Evolutionary conservation across 2,888 invertebrate species (phyloP).

Genomic region (Agapostemon virescens): DNA sequence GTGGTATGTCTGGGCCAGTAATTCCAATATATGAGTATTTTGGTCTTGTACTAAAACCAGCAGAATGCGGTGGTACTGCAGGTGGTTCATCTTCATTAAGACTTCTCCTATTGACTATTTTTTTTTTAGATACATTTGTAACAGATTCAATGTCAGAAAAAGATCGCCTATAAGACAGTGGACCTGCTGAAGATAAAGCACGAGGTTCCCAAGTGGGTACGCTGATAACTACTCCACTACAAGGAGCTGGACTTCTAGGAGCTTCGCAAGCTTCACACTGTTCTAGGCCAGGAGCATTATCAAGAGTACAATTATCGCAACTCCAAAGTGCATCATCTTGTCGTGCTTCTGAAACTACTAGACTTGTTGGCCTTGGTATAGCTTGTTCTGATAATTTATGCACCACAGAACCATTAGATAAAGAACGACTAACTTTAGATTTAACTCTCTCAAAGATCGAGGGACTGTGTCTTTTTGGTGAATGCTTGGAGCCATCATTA

Average conservation of each 20-base stretch:
- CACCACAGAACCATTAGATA: slow-evolving; percentile 85
- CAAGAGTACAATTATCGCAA: slow-evolving; percentile 88
- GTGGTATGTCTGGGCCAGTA: slow-evolving; percentile 78
- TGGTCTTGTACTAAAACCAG: slow-evolving; percentile 76
- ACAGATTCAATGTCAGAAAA: slow-evolving; percentile 80
- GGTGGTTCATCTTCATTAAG: slow-evolving; percentile 84
- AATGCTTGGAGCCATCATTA: slow-evolving; percentile 77
- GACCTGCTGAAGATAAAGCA: slow-evolving; percentile 77
- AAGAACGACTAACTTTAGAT: slow-evolving; percentile 83
- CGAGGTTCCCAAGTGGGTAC: slow-evolving; percentile 81
- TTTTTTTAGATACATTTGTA: slow-evolving; percentile 80
- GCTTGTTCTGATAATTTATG: slow-evolving; percentile 82
- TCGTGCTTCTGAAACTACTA: slow-evolving; percentile 82
- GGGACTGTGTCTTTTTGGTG: slow-evolving; percentile 81
- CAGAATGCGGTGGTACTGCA: slow-evolving; percentile 81
- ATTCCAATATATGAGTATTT: slow-evolving; percentile 78
- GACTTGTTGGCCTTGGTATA: slow-evolving; percentile 82
- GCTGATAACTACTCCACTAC: slow-evolving; percentile 80
- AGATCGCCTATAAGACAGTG: slow-evolving; percentile 78
- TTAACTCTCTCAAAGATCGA: slow-evolving; percentile 81
- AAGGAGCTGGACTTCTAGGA: slow-evolving; percentile 83
- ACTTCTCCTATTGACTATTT: slow-evolving; percentile 79
- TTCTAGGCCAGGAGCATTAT: slow-evolving; percentile 85
- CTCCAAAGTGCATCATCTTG: slow-evolving; percentile 82
- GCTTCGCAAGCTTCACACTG: slow-evolving; percentile 90